Percentiles rank a stretch among this genome's conserved stretches.
phyloP scores from a whole-genome alignment of 1,140 invertebrate genomes.

The Agrilus planipennis region DNA sequence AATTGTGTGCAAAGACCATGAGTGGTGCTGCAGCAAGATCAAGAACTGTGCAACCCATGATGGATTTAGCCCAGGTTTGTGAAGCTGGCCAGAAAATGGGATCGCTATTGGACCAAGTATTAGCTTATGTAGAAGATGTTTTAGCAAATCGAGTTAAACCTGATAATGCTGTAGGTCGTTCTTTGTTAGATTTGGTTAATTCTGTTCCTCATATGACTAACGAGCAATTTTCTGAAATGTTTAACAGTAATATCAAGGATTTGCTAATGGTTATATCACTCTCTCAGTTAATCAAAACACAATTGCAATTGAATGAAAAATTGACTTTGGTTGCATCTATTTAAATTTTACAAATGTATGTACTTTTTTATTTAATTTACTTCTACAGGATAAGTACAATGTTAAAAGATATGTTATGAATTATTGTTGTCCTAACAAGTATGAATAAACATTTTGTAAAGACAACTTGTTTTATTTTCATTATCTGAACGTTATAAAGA shows the following conservation, averaged over 20 bases:
- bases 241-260: conserved; percentile 94
- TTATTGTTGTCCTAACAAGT: too few species aligned
- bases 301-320: conserved; percentile 91
- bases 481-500: too few species aligned
- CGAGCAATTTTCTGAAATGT: conserved; percentile 88
- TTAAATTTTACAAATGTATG: too few species aligned
- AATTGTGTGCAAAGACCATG: conserved; percentile 65
- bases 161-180: conserved; percentile 72
- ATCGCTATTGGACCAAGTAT: conserved; percentile 64
- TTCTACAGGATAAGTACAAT: too few species aligned
- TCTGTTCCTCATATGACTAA: conserved; percentile 80
- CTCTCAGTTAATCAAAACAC: conserved; percentile 90
- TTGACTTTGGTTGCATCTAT: conserved; percentile 67
- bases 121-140: conserved; percentile 82
- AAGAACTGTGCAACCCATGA: conserved; percentile 61
- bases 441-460: too few species aligned
- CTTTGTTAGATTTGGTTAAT: conserved; percentile 78
- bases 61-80: conserved; percentile 67
- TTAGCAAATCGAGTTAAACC: conserved; percentile 58
- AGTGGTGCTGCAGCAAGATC: conserved; percentile 39
- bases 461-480: too few species aligned
- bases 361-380: too few species aligned
- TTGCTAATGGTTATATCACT: conserved; percentile 92
- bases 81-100: conserved; percentile 69
- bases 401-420: too few species aligned